Conservation (phyloP, 2,113 vertebrate genomes). For the Xiphorhynchus elegans region DNA sequence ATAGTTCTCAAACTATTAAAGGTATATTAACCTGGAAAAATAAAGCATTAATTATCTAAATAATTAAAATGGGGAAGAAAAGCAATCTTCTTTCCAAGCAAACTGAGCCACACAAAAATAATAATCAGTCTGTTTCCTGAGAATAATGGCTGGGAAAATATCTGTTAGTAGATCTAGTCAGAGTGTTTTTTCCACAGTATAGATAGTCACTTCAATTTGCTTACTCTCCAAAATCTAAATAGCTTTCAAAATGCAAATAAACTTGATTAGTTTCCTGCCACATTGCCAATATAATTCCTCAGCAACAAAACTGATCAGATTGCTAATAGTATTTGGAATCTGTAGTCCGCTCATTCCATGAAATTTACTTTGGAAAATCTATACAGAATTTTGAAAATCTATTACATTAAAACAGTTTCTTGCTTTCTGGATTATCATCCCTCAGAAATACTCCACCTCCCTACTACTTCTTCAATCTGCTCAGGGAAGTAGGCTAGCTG, state of each 20-base stretch:
- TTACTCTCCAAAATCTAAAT: neutral
- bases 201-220: neutral
- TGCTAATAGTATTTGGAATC: neutral
- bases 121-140: neutral
- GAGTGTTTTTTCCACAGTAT: neutral
- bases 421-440: neutral
- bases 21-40: neutral
- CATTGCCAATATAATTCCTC: neutral
- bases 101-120: neutral
- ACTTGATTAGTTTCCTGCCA: neutral
- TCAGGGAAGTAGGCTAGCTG: neutral
- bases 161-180: neutral
- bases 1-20: neutral
- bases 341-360: neutral
- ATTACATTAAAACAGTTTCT: neutral
- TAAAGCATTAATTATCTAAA: neutral
- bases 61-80: neutral
- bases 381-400: neutral
- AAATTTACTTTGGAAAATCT: neutral
- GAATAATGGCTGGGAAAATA: neutral
- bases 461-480: neutral
- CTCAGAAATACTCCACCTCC: neutral
- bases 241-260: neutral
- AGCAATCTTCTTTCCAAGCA: neutral
- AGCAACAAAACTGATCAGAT: neutral